A percentile compares a stretch with the other conserved stretches of the same genome.
Evolutionary conservation across 2,797 vertebrate species (phyloP).

Genomic region (Scolopax rusticola): DNA sequence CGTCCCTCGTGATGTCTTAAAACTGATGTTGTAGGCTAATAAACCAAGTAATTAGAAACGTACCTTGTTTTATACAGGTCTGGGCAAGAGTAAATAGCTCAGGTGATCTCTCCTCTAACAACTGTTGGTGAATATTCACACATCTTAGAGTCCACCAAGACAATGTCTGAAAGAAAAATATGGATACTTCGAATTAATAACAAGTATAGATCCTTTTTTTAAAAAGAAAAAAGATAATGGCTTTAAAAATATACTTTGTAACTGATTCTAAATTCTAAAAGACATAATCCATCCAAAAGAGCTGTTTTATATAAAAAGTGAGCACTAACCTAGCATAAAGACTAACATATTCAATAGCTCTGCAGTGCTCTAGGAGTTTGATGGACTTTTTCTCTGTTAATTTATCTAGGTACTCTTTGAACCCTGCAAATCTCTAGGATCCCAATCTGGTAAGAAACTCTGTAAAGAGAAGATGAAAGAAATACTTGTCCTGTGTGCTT

Average conservation of each 20-base stretch:
- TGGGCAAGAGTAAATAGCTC: slow-evolving; percentile 84
- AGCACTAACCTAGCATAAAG: not conserved
- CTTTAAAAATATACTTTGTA: not conserved
- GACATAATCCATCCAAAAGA: not conserved
- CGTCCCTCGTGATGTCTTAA: not conserved
- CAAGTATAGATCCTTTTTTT: not conserved
- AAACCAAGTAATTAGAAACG: not conserved
- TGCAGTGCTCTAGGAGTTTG: not conserved
- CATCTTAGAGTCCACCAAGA: slow-evolving; percentile 94
- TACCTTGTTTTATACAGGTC: slow-evolving; percentile 87
- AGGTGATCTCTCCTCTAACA: slow-evolving; percentile 90
- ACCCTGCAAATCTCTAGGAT: not conserved
- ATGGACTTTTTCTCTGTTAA: not conserved
- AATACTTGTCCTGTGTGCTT: not conserved
- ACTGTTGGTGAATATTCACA: slow-evolving; percentile 89
- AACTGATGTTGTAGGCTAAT: not conserved
- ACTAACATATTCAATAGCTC: not conserved
- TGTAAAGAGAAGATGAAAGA: not conserved
- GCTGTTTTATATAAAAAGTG: not conserved
- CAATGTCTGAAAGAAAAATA: slow-evolving; percentile 81
- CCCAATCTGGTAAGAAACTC: not conserved
- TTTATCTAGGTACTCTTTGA: not conserved
- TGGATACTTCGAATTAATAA: not conserved
- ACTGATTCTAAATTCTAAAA: not conserved
- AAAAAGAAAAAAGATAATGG: not conserved